Evolutionary conservation across 2,888 invertebrate species (phyloP), one percentile per base, ranked within the genome.

Genomic region (Luffia ferchaultella): DNA sequence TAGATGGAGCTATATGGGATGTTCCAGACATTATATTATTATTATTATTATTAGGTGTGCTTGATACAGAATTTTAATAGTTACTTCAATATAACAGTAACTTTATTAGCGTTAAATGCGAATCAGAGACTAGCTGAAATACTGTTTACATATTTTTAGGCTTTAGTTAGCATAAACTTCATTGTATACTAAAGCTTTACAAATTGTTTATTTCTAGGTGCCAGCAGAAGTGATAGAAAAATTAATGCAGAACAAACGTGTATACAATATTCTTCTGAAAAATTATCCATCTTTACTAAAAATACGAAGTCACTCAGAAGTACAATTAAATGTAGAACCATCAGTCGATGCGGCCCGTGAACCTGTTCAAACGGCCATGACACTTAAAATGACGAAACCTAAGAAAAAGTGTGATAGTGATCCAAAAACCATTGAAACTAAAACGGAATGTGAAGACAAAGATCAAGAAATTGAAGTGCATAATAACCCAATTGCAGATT

Each of bases 161-260:
- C n/a, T n/a, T n/a, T n/a, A n/a, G n/a, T n/a, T n/a, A n/a, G n/a
- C n/a, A n/a, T n/a, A n/a, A n/a, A n/a, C n/a, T n/a, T n/a, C n/a
- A n/a, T n/a, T n/a, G n/a, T n/a, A n/a, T n/a, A n/a, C n/a, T n/a
- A n/a, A n/a, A n/a, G n/a, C n/a, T n/a, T n/a, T n/a, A n/a, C n/a
- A n/a, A n/a, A 19, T 20, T 43, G n/a, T 16, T 43, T 45, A 41
- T 53, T 72, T 73, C 48, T 63, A 90, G 90, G 89, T 91, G 1
- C 91, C 91, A 30, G 64, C 87, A 20, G 91, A 91, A 73, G 91
- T 91, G 0, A 75, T 91, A 50, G 89, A 90, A 63, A 87, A 88
- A 52, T 67, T 92, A 40, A 74, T 78, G 65, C 69, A 82, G 48
- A 90, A 91, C 60, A 88, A 87, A 56, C 83, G 85, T 15, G 67